Evolutionary conservation across 2,113 vertebrate species (phyloP), one percentile per base, ranked within the genome.

Genomic region (Jaculus jaculus): DNA sequence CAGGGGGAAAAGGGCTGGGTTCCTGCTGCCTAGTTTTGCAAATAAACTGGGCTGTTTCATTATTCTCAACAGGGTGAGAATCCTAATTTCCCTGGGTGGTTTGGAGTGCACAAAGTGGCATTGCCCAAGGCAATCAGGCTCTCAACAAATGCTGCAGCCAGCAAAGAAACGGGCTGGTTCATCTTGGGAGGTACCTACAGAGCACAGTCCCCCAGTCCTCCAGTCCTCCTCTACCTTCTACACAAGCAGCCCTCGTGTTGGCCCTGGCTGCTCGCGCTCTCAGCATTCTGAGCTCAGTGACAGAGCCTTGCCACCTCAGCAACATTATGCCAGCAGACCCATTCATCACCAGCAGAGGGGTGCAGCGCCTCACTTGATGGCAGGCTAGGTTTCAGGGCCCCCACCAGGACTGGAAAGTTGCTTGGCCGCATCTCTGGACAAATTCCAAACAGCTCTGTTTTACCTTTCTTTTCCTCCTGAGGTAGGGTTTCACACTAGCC

Each of bases 211-310:
- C 74, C 13, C 24, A 75, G 54, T 34, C 65, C 60, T 23, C 12
- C 6, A 8, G 23, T 39, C 42, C 66, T 60, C 11, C 23, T 5
- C 42, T 51, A 88, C 23, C 12, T 69, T 7, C 20, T 18, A 15
- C 11, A 34, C 10, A 17, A 0, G 4, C 32, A 3, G 13, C 10
- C 2, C 4, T 1, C 13, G 0, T 10, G 66, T 42, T 11, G 3
- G 7, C 24, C 61, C 37, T 30, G 26, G n/a, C 17, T 0, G 20
- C 42, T 16, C 21, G 4, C 0, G 3, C 63, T 12, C 87, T 68
- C 11, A 1, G 89, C 60, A 15, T 6, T 54, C 37, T 13, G 42
- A 63, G 69, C 42, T 39, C 60, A 23, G 0, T 9, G 60, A 47
- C 21, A 11, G 34, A 28, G 20, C 21, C 37, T 13, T 39, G 18